phyloP scores from a whole-genome alignment of 1,140 invertebrate genomes.

The Drosophila punjabiensis region DNA sequence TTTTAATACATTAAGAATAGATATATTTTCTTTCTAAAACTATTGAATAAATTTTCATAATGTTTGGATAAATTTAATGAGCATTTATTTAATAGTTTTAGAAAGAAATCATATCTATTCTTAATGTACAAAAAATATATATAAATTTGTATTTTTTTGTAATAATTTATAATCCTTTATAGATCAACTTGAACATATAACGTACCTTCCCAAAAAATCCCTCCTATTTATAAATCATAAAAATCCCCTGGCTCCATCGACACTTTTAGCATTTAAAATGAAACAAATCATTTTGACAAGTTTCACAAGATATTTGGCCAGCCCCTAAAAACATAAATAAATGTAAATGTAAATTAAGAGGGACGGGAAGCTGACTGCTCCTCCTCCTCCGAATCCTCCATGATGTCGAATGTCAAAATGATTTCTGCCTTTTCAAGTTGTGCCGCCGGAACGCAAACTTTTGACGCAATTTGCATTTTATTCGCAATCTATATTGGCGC shows the following conservation, averaged over 20 bases:
- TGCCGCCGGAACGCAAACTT: conserved; percentile 51
- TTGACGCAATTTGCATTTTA: conserved; percentile 73
- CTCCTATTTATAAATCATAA: neutral
- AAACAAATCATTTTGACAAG: conserved; percentile 29
- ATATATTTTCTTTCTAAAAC: no score
- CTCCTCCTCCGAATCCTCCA: conserved; percentile 21
- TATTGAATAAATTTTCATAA: no score
- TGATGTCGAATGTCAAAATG: conserved; percentile 66
- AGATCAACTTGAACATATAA: no score
- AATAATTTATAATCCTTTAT: no score
- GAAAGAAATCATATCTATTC: no score
- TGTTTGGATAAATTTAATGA: no score
- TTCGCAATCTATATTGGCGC: conserved; percentile 49
- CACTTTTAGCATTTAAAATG: conserved; percentile 11
- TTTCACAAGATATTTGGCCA: conserved; percentile 39
- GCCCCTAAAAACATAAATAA: conserved; percentile 10
- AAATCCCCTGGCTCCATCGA: neutral
- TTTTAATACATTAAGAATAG: no score
- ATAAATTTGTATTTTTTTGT: no score
- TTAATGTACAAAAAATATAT: no score
- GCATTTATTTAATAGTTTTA: no score
- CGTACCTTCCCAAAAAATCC: neutral
- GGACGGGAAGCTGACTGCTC: conserved; percentile 20
- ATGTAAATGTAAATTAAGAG: conserved; percentile 26
- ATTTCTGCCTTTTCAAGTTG: conserved; percentile 71